Evolutionary conservation across 2,113 vertebrate genomes (phyloP), one percentile per base, ranked within the genome.

Genomic region (Martes martes): DNA sequence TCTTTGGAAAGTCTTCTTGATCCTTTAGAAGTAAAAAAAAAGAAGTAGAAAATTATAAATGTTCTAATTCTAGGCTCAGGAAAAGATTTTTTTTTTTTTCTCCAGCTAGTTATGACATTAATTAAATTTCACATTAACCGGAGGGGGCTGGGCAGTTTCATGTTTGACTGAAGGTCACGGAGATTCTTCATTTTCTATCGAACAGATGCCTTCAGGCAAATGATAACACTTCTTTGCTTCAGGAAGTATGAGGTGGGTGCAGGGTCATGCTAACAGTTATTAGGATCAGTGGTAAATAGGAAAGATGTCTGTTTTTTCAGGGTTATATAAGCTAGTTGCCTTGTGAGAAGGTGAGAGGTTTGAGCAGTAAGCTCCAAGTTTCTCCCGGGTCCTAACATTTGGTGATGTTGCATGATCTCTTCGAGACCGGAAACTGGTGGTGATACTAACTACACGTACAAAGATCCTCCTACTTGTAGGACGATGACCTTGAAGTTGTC

Each of bases 111-210:
- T 76, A 92, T 39, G 47, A 89, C 94, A 95, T 92, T 95, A 94
- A 95, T 95, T 94, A 93, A 76, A 61, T 92, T 89, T 95, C 63
- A 74, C 73, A 26, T 45, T 94, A 80, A 67, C 26, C 57, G 79
- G n/a, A 94, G 50, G 65, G 71, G 88, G 52, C 19, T 26, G 86
- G 91, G 86, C 47, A 33, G 71, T 59, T 89, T 94, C 55, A 16
- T n/a, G n/a, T 81, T 78, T 82, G 80, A 69, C 67, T n/a, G 95
- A 94, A 89, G 59, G 85, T 93, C 47, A 2, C 14, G 4, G 80
- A 47, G 31, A 86, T 79, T 91, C 84, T 91, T 89, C 50, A 89
- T 91, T 86, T 92, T 94, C 89, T 28, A 57, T 83, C 39, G 63
- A 47, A 61, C 31, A 63, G 63, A 85, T 91, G 65, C 52, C 65